Base-by-base conservation (phyloP, 2,113 vertebrate species). In the Thalassoma bifasciatum region DNA sequence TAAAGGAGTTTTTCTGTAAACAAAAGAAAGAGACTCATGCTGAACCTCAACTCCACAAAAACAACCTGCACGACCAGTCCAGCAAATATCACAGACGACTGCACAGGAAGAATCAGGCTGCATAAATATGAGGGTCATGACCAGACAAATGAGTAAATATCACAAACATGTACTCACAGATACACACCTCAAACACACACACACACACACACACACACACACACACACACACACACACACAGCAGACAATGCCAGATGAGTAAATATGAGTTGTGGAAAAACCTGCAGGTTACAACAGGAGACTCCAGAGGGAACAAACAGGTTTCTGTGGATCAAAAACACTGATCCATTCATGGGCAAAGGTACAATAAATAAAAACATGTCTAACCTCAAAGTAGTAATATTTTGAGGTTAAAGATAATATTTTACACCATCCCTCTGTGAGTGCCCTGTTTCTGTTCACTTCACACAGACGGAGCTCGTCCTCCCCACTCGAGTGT, bases 31-130 rank as follows among this genome's bases (percentile, higher is more conserved):
- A 46, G 44, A 17, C 17, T 1, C 14, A 17, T 7, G 1, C 3
- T 16, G 51, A 11, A 46, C 44, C 44, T 46, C 19, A 10, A 46
- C 44, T 46, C 17, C 17, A 19, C 42, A 63, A n/a, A 58, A n/a
- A 40, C 9, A 10, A 50, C 61, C 49, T 49, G 59, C 50, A 69
- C 54, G 68, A 79, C 50, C 76, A 70, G 60, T 71, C 59, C 51
- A 74, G 77, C 46, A 86, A 80, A 86, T 74, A 80, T 76, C 74
- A 83, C 62, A 77, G 72, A 71, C 75, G 60, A 1, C 9, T 5
- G 23, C 44, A 62, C 61, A 65, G 8, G 40, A 42, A 40, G 17
- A 52, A 42, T 51, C 72, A 67, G 30, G 30, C 6, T 56, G 24
- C 46, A 30, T 30, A 30, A 30, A 30, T 30, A 30, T 30, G 30